Evolutionary conservation across 2,888 invertebrate genomes (phyloP).

Genomic region (Ashinkailepas kermadecensis): DNA sequence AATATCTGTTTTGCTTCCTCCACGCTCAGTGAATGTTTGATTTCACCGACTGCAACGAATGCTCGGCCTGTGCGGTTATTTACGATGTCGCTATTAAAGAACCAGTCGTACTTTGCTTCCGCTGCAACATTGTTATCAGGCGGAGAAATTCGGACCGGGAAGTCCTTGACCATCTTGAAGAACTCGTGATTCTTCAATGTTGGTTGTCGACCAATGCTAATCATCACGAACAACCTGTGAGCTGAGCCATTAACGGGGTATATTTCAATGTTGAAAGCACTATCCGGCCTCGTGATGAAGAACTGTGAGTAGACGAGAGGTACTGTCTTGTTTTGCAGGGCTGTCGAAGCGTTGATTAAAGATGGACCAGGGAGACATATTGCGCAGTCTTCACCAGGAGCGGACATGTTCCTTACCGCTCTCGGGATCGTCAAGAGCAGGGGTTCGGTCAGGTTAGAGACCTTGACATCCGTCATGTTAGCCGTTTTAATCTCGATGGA

Average conservation of each 20-base stretch:
- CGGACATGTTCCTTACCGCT: background rate
- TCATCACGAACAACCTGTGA: constrained; percentile 25
- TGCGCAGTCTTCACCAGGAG: background rate
- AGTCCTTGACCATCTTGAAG: constrained; percentile 22
- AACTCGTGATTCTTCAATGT: constrained; percentile 23
- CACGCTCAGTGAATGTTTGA: constrained; percentile 35
- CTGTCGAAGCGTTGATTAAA: constrained; percentile 9
- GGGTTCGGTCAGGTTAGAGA: constrained; percentile 21
- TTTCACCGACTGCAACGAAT: constrained; percentile 40
- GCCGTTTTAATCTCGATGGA: constrained; percentile 17
- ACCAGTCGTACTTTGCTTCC: constrained; percentile 33
- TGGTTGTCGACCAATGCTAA: constrained; percentile 28
- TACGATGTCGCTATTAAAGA: constrained; percentile 36
- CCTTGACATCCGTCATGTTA: background rate
- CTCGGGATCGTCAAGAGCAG: constrained; percentile 16
- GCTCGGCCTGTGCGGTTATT: constrained; percentile 38
- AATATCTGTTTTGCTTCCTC: constrained; percentile 37
- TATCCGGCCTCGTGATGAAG: background rate
- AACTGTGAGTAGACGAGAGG: constrained; percentile 26
- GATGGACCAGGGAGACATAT: background rate
- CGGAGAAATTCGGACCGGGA: background rate
- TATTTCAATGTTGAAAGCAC: constrained; percentile 22
- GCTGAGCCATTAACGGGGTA: background rate
- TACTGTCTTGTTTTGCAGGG: background rate
- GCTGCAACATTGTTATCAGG: background rate